These are phyloP conservation scores for Lepilemur ruficaudatus DNA, from an alignment of 2,797 vertebrate species.

Conservation along the genomic window DNA sequence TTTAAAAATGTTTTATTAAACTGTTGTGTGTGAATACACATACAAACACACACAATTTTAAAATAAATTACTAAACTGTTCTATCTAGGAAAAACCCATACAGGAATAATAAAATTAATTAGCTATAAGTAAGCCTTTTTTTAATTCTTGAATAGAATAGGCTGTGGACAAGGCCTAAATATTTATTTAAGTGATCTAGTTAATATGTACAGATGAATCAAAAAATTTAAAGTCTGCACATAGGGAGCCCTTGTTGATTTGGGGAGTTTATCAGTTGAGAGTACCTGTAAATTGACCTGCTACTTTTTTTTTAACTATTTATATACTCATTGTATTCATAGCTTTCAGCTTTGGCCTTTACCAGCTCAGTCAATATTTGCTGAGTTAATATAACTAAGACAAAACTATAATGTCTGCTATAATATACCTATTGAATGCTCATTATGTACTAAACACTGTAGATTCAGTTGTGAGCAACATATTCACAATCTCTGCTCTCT, in stretches of 20 bases:
- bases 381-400: conserved; percentile 25
- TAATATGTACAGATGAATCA: neutral
- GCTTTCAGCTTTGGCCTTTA: conserved; percentile 5
- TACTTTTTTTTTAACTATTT: neutral
- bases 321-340: neutral
- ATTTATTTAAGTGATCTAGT: conserved; percentile 17
- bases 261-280: neutral
- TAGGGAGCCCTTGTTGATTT: neutral
- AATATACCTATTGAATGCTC: neutral
- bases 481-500: neutral
- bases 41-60: conserved; percentile 3
- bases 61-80: conserved; percentile 14
- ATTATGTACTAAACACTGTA: neutral
- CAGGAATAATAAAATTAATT: conserved; percentile 40
- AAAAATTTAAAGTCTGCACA: neutral
- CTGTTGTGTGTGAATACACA: neutral
- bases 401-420: neutral
- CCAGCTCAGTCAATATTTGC: conserved; percentile 3
- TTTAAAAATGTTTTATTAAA: conserved; percentile 28
- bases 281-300: neutral
- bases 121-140: conserved; percentile 11
- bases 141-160: neutral
- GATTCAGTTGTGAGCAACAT: neutral
- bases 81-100: neutral
- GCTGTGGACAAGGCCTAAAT: neutral